These are phyloP conservation scores for Hydrozoanthus gracilis DNA, from an alignment of 92 coral and sea anemone genomes.

Conservation along the genomic window DNA sequence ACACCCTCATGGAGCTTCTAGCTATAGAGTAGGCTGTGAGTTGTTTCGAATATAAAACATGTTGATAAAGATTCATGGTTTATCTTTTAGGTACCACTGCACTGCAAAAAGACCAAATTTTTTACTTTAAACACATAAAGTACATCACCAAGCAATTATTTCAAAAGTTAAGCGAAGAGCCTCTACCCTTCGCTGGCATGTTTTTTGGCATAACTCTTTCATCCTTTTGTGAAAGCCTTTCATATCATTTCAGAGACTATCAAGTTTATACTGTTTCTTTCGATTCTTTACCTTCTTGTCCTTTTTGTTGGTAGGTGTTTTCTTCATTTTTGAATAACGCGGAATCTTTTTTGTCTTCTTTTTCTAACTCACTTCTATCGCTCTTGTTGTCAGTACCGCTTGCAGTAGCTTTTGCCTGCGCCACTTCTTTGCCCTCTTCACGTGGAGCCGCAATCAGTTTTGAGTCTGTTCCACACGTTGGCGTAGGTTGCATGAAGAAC, in stretches of 20 bases:
- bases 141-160: too few relatives aligned
- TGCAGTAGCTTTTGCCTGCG: too few relatives aligned
- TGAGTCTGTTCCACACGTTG: not conserved
- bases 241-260: not conserved
- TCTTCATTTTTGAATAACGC: not conserved
- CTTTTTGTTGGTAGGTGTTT: not conserved
- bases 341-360: not conserved
- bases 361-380: not conserved
- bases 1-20: not conserved
- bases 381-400: too few relatives aligned
- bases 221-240: not conserved
- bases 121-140: too few relatives aligned
- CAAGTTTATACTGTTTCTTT: not conserved
- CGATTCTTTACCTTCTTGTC: slow-evolving; percentile 8
- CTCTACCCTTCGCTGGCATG: too few relatives aligned
- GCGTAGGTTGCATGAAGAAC: slow-evolving; percentile 14
- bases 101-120: too few relatives aligned
- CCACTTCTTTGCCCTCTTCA: not conserved
- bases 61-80: not conserved
- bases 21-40: not conserved
- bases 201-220: not conserved
- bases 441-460: not conserved
- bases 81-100: too few relatives aligned
- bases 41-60: not conserved
- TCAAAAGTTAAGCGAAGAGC: too few relatives aligned